Evolutionary conservation across 30 jellyfish, hydroid and myxozoan species (phyloP), one percentile per base, ranked within the genome.

Genomic region (Cassiopea andromeda): DNA sequence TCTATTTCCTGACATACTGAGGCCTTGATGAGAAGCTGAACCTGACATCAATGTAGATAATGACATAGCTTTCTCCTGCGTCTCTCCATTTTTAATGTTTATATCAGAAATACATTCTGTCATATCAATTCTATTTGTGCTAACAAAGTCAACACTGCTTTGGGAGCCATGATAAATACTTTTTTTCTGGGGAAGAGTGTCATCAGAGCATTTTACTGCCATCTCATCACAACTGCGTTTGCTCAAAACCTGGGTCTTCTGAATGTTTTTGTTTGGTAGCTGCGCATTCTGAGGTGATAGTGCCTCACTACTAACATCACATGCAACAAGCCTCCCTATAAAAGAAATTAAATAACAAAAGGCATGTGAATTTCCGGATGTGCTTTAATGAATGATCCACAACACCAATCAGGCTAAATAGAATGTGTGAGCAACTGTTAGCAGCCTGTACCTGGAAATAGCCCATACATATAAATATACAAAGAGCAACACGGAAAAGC

Each of bases 61-160:
- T 7, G 99, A 95, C 6, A 95, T 97, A 1, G 99, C 89, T 77
- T 95, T 95, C n/a, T 95, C 96, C 64, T 83, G 93, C 64, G 91
- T 38, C 44, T 81, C 89, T 19, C 84, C 94, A 70, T 60, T 64
- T 19, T 48, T 61, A 67, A 54, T 57, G 16, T 90, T 73, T 19
- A 12, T 84, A 10, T 57, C 44, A 0, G 98, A 46, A 19, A 69
- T 82, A 6, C 92, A 70, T 19, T 87, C 13, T 88, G 75, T 48
- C 79, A 78, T 80, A 61, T 61, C 73, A 4, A 66, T 80, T 80
- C 44, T 80, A 49, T 54, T 54, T 64, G 59, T 6, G 66, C 27
- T 58, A 27, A 46, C 50, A 19, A 43, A 70, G 19, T 70, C 54
- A 19, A 70, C 54, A 43, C 50, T 19, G 38, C 38, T 19, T 15